Conservation (phyloP, 2,888 invertebrate genomes). For the Schizaphis graminum region DNA sequence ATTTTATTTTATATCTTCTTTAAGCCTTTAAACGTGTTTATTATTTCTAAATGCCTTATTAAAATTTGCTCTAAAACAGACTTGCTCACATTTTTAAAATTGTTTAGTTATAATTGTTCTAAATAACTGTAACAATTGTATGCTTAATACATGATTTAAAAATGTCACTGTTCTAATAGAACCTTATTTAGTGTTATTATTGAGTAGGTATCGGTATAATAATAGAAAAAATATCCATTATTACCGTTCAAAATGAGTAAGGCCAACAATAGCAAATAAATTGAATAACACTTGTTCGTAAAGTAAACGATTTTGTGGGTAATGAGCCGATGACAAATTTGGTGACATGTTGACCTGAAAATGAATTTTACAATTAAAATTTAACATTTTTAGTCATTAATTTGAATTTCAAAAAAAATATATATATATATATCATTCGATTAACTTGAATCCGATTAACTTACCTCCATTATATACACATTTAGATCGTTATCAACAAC, state of each 20-base stretch:
- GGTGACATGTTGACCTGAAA: constrained; percentile 95
- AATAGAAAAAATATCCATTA: background rate
- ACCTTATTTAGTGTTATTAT: background rate
- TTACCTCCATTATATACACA: constrained; percentile 87
- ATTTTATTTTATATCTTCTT: constrained; percentile 1
- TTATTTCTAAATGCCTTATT: background rate
- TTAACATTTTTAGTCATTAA: background rate
- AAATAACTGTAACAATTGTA: background rate
- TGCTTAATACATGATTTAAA: background rate
- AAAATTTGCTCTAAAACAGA: background rate
- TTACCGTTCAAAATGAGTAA: constrained; percentile 71
- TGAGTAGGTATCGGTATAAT: background rate
- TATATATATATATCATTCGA: background rate
- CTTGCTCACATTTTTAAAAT: background rate
- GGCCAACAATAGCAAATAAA: constrained; percentile 83
- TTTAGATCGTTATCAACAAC: constrained; percentile 89
- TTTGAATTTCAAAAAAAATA: background rate
- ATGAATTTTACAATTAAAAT: constrained; percentile 64
- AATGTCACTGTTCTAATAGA: background rate
- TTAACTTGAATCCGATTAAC: constrained; percentile 39
- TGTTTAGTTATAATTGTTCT: background rate
- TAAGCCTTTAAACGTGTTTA: background rate
- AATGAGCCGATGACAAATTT: constrained; percentile 94
- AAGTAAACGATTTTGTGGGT: constrained; percentile 85
- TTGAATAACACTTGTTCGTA: constrained; percentile 95